Conservation (phyloP, 1,140 invertebrate species). For the Microvelia longipes region DNA sequence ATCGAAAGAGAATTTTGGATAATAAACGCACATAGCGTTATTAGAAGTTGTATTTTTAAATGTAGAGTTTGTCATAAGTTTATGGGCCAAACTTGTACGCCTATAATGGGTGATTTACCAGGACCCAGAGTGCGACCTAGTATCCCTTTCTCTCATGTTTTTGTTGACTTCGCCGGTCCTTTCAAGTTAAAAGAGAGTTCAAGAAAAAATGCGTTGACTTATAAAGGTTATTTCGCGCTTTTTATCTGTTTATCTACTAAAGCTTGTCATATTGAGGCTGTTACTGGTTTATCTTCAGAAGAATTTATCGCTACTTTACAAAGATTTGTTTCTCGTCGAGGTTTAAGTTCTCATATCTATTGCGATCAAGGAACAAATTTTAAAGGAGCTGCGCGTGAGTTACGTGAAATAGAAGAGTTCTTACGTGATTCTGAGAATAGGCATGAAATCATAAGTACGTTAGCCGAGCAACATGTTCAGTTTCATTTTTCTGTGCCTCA, state of each 20-base stretch:
- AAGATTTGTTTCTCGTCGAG: conserved; percentile 16
- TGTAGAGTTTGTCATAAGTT: conserved; percentile 23
- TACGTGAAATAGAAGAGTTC: conserved; percentile 3
- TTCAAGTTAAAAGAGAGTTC: background rate
- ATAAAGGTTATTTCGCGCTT: conserved; percentile 24
- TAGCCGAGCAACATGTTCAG: background rate
- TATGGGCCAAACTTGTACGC: conserved; percentile 10
- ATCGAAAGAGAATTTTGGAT: conserved; percentile 26
- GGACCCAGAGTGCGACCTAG: conserved; percentile 18
- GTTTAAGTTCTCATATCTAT: conserved; percentile 13
- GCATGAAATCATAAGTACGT: background rate
- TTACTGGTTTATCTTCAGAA: conserved; percentile 18
- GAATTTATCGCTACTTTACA: conserved; percentile 19
- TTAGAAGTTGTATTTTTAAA: conserved; percentile 15
- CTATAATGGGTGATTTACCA: conserved; percentile 21
- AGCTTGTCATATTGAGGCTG: conserved; percentile 24
- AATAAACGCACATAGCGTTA: conserved; percentile 14
- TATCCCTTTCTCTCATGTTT: conserved; percentile 15
- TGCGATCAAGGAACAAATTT: conserved; percentile 25
- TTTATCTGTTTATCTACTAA: conserved; percentile 22
- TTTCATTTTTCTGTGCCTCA: background rate
- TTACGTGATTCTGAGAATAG: background rate
- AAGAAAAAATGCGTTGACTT: conserved; percentile 6
- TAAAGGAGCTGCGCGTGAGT: conserved; percentile 9
- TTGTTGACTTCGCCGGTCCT: conserved; percentile 2